Evolutionary conservation across 2,888 invertebrate species (phyloP), one percentile per base, ranked within the genome.

Genomic region (Chrysolina haemoptera): DNA sequence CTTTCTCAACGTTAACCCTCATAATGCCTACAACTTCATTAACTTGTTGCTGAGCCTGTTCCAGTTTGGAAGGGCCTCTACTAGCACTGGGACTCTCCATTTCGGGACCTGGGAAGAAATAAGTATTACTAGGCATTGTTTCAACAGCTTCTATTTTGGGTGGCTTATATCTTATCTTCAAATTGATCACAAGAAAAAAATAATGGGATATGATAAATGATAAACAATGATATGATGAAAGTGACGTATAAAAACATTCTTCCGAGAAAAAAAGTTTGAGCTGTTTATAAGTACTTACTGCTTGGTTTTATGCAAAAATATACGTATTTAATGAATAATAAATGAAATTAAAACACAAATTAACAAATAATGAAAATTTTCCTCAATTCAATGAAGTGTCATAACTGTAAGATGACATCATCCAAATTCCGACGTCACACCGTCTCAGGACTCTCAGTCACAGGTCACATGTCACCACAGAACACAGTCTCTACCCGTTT

Each of bases 1-100:
- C 98, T 88, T 98, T 98, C 86, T 98, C 98, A 67, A 98, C 98
- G 88, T 98, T 98, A 70, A 95, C 93, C 89, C 95, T 94, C 98
- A 98, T 98, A 79, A 98, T 98, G 81, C 95, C 96, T 76, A 96
- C 96, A 78, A 96, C 96, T 92, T 94, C 88, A 73, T 88, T 87
- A 27, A 75, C 88, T 81, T 88, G 88, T 70, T 86, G 86, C 78
- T 88, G 88, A 68, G 88, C 87, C 78, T 88, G 86, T 76, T 88
- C 86, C 79, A 88, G 79, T 76, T 85, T 85, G 68, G 80, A 83
- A 16, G 82, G 82, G 59, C 78, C 80, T 46, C 79, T 78, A 70
- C 82, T 80, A 41, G 81, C 82, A 46, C 84, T 80, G 20, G 84
- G 80, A 66, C 81, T 82, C 6, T 84, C 84, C 84, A 84, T 84